Evolutionary conservation across 1,140 invertebrate genomes (phyloP).

Genomic region (Apis florea): DNA sequence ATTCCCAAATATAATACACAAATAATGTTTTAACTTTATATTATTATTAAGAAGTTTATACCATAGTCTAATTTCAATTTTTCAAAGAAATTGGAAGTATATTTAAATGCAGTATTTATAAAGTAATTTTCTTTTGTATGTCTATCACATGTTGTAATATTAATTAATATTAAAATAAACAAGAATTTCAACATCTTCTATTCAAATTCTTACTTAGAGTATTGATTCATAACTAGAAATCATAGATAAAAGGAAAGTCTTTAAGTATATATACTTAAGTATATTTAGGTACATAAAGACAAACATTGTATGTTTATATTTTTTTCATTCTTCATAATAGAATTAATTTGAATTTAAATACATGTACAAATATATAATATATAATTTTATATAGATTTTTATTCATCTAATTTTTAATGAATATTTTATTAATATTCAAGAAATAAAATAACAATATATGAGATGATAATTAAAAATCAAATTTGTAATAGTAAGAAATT

Average conservation of each 20-base stretch:
- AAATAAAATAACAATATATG: not conserved
- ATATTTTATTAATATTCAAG: conserved; percentile 10
- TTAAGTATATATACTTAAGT: too few relatives aligned
- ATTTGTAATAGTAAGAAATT: not conserved
- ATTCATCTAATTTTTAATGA: not conserved
- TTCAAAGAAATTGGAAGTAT: conserved; percentile 50
- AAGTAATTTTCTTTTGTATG: not conserved
- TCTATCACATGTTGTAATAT: conserved; percentile 11
- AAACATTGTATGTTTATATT: conserved; percentile 56
- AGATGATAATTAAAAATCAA: conserved; percentile 2
- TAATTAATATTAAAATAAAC: conserved; percentile 47
- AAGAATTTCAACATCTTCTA: conserved; percentile 27
- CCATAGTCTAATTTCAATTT: conserved; percentile 55
- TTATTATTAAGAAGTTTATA: conserved; percentile 30
- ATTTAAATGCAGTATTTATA: conserved; percentile 40
- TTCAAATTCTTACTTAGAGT: conserved; percentile 7
- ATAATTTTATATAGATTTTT: not conserved
- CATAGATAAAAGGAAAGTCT: not conserved
- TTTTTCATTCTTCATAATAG: conserved; percentile 20
- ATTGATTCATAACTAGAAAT: conserved; percentile 1
- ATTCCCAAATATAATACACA: not conserved
- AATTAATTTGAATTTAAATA: conserved; percentile 6
- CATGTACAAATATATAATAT: not conserved
- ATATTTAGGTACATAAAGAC: too few relatives aligned
- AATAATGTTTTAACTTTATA: not conserved